Evolutionary conservation across 1,140 invertebrate genomes (phyloP), one percentile per base, ranked within the genome.

Genomic region (Diorhabda carinulata): DNA sequence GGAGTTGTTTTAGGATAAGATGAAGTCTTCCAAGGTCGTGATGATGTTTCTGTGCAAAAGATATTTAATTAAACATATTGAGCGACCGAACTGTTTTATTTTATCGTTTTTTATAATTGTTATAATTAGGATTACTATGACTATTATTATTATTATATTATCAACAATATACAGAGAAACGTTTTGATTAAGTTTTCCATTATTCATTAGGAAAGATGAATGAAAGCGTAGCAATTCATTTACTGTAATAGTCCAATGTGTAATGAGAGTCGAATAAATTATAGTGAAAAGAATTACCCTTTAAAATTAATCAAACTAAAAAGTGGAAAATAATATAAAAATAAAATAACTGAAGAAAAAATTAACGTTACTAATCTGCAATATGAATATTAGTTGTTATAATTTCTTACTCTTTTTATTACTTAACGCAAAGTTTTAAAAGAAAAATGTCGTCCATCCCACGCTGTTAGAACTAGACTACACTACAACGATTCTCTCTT

Each of bases 21-120:
- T 56, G 73, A 69, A 52, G 65, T 8, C 70, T 76, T 76, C 74
- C 74, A 76, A 66, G 70, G 69, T 40, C 73, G 69, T 43, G 74
- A 68, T 59, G 74, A 42, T 43, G 60, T 62, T 56, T 47, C 57
- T 8, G n/a, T 67, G 57, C 63, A 63, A 9, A 52, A 52, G 10
- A 56, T 9, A 57, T 9, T 25, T 25, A 25, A 25, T 25, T 25
- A 25, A 25, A 25, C 25, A 25, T 25, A 25, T 25, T 25, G 1
- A 25, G 25, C 25, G 25, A 25, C 25, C 25, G n/a, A 5, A 10
- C 6, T 6, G 40, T 56, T 56, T 56, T 64, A 25, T 9, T n/a
- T 8, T 5, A 45, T 56, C 42, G 9, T 56, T 56, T 7, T 61
- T 43, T 40, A 45, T 41, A 4, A 41, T 47, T 45, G 10, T 64